phyloP scores from a whole-genome alignment of 2,797 vertebrate species.

The Meriones psammophilus region DNA sequence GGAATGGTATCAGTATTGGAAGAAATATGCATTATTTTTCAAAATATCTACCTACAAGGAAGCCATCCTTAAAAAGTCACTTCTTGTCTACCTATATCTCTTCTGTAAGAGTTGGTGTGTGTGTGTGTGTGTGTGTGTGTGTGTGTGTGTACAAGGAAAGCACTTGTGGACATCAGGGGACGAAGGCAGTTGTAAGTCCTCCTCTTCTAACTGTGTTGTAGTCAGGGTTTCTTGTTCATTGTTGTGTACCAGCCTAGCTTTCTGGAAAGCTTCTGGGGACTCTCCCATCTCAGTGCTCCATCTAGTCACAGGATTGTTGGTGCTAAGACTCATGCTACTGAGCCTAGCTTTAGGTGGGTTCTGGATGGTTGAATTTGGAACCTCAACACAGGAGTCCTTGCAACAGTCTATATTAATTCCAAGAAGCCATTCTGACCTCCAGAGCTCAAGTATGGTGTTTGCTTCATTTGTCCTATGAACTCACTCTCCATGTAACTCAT shows the following conservation, averaged over 20 bases:
- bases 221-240: neutral
- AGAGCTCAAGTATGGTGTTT: neutral
- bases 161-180: neutral
- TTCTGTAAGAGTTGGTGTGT: neutral
- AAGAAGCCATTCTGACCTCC: neutral
- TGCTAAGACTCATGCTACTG: neutral
- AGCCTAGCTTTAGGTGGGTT: neutral
- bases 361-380: neutral
- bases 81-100: neutral
- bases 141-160: neutral
- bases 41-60: neutral
- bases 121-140: no score
- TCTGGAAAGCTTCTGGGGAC: neutral
- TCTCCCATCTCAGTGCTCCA: neutral
- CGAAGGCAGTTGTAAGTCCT: no score
- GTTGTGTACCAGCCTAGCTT: neutral
- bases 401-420: neutral
- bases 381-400: neutral
- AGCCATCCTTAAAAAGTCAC: neutral
- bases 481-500: neutral
- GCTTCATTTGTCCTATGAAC: neutral
- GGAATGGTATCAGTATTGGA: neutral
- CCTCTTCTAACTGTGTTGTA: neutral
- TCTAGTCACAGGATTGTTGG: neutral
- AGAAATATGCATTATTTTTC: neutral